Conservation (phyloP, 2,888 invertebrate genomes). For the Trachelus iudaicus region DNA sequence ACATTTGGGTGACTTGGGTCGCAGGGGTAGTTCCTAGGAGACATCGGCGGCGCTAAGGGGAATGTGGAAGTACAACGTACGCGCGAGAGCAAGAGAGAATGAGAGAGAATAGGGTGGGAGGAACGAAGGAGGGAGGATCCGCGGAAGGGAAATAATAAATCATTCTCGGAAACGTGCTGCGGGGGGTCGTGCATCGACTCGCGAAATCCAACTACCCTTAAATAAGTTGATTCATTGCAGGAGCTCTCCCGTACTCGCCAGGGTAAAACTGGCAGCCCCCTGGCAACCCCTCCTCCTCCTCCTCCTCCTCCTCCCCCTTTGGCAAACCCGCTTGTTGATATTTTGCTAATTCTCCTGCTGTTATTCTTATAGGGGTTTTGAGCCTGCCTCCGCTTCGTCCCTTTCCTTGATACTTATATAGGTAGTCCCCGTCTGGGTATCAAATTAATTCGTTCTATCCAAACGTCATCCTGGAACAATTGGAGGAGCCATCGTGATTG, state of each 20-base stretch:
- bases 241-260: conserved; percentile 42
- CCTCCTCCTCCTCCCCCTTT: conserved; percentile 2
- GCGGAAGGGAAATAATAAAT: conserved; percentile 53
- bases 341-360: conserved; percentile 58
- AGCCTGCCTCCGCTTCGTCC: not conserved
- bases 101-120: conserved; percentile 17
- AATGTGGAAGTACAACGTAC: conserved; percentile 21
- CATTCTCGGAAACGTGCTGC: conserved; percentile 45
- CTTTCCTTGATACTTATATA: not conserved
- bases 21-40: conserved; percentile 27
- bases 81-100: conserved; percentile 17
- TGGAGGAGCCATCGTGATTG: not conserved
- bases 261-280: conserved; percentile 29
- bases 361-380: conserved; percentile 22
- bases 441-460: not conserved
- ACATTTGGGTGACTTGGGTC: conserved; percentile 43
- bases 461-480: not conserved
- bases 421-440: not conserved
- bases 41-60: conserved; percentile 15
- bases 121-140: conserved; percentile 33
- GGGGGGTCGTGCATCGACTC: conserved; percentile 62
- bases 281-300: not conserved
- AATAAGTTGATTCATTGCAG: conserved; percentile 64
- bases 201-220: conserved; percentile 65
- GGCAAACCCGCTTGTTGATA: conserved; percentile 45